A percentile compares a stretch with the other conserved stretches of the same genome.
Evolutionary conservation across 2,888 invertebrate species (phyloP).

Genomic region (Carcina quercana): DNA sequence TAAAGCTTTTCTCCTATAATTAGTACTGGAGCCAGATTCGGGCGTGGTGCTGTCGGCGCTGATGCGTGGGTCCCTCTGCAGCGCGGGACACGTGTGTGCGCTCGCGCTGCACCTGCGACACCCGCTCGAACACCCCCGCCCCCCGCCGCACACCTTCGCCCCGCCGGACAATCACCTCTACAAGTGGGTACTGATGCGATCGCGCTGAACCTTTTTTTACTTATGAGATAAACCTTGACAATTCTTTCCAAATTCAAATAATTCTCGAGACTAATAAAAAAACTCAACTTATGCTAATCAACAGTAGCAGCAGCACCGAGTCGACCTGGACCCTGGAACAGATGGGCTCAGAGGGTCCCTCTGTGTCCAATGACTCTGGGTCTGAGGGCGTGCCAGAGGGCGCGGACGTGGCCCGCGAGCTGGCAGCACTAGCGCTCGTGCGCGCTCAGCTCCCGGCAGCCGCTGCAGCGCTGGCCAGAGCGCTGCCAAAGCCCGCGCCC

Average conservation of each 20-base stretch:
- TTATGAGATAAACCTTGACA: neutral
- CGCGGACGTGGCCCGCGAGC: slow-evolving; percentile 54
- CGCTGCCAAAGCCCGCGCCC: slow-evolving; percentile 30
- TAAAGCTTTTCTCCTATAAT: no score
- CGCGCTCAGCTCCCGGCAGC: slow-evolving; percentile 33
- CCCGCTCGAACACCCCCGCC: slow-evolving; percentile 32
- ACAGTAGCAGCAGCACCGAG: slow-evolving; percentile 12
- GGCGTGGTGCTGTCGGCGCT: slow-evolving; percentile 46
- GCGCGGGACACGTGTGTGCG: slow-evolving; percentile 38
- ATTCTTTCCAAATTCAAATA: neutral
- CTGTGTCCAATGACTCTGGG: slow-evolving; percentile 21
- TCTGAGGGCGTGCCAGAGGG: slow-evolving; percentile 56
- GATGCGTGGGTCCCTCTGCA: slow-evolving; percentile 45
- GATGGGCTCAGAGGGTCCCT: slow-evolving; percentile 16
- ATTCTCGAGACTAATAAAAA: no score
- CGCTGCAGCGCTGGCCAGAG: slow-evolving; percentile 23
- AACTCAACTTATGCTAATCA: neutral
- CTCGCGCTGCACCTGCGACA: slow-evolving; percentile 44
- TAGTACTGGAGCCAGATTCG: slow-evolving; percentile 48
- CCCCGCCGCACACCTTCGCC: slow-evolving; percentile 18
- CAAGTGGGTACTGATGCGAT: no score
- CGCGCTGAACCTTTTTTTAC: neutral
- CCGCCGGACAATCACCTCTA: neutral
- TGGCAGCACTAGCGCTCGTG: slow-evolving; percentile 52
- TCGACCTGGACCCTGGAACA: slow-evolving; percentile 21